Percentiles rank a stretch among this genome's conserved stretches.
Conservation (phyloP, 2,888 invertebrate genomes). For the Cheilosia variabilis region DNA sequence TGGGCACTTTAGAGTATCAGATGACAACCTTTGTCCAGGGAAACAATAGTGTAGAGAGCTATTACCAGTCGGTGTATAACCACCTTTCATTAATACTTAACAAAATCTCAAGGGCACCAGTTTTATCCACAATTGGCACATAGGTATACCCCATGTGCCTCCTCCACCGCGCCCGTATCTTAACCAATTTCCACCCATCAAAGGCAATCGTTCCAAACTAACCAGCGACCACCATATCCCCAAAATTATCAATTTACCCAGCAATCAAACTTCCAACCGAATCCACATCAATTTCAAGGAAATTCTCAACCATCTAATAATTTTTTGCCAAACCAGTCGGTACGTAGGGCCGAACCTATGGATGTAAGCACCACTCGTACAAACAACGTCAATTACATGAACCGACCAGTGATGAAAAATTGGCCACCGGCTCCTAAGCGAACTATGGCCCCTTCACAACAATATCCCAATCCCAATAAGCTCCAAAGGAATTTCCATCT, state of each 20-base stretch:
- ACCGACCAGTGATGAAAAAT: slow-evolving; percentile 33
- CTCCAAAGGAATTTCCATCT: slow-evolving; percentile 52
- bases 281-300: slow-evolving; percentile 12
- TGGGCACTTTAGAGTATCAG: slow-evolving; percentile 52
- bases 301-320: slow-evolving; percentile 15
- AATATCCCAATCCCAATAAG: slow-evolving; percentile 29
- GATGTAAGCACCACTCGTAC: slow-evolving; percentile 11
- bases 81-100: slow-evolving; percentile 75
- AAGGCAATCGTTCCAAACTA: slow-evolving; percentile 1
- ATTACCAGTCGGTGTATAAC: slow-evolving; percentile 73
- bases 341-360: slow-evolving; percentile 20
- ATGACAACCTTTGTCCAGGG: slow-evolving; percentile 34
- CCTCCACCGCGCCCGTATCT: background rate
- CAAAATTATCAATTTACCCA: slow-evolving; percentile 6
- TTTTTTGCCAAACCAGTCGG: slow-evolving; percentile 18
- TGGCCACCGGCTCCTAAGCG: slow-evolving; percentile 48
- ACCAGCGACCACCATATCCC: slow-evolving; percentile 12
- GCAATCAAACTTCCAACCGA: slow-evolving; percentile 4
- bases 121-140: slow-evolving; percentile 16
- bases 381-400: slow-evolving; percentile 54
- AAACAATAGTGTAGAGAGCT: slow-evolving; percentile 49
- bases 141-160: background rate
- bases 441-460: background rate
- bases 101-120: slow-evolving; percentile 54
- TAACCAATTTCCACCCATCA: background rate